These are phyloP conservation scores for Pluvianellus socialis DNA, from an alignment of 2,113 vertebrate genomes.

Conservation along the genomic window DNA sequence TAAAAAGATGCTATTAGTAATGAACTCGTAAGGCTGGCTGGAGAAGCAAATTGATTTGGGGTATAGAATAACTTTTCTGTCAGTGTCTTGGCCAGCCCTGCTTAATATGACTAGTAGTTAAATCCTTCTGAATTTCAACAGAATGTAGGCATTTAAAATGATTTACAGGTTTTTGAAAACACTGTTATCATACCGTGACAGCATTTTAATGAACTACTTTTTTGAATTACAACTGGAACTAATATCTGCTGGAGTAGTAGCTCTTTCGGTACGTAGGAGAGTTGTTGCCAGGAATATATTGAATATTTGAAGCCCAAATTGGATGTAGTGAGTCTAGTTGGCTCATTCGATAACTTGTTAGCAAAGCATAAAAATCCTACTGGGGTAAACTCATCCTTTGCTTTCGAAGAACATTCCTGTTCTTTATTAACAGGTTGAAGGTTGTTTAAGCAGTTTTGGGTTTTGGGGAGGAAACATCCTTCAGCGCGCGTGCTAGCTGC, in stretches of 20 bases:
- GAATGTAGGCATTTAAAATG: background rate
- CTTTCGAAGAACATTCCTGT: constrained; percentile 16
- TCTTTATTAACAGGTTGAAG: background rate
- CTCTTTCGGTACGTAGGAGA: background rate
- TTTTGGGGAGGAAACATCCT: background rate
- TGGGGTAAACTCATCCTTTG: background rate
- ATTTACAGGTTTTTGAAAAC: constrained; percentile 18
- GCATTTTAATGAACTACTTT: constrained; percentile 20
- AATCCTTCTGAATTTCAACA: background rate
- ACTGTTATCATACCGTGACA: background rate
- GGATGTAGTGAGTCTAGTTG: background rate
- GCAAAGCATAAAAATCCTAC: background rate
- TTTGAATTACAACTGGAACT: constrained; percentile 7
- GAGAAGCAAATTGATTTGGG: background rate
- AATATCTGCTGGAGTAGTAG: constrained; percentile 14
- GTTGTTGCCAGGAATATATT: constrained; percentile 40
- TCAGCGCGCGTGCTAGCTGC: background rate
- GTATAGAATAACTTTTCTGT: background rate
- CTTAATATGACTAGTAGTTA: background rate
- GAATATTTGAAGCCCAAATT: constrained; percentile 12
- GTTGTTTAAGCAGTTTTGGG: background rate
- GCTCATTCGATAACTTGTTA: constrained; percentile 4
- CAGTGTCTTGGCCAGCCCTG: background rate
- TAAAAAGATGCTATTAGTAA: background rate
- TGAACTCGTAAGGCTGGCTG: background rate